Conservation (phyloP, 2,797 vertebrate species). For the Mormyrops attenuatus region DNA sequence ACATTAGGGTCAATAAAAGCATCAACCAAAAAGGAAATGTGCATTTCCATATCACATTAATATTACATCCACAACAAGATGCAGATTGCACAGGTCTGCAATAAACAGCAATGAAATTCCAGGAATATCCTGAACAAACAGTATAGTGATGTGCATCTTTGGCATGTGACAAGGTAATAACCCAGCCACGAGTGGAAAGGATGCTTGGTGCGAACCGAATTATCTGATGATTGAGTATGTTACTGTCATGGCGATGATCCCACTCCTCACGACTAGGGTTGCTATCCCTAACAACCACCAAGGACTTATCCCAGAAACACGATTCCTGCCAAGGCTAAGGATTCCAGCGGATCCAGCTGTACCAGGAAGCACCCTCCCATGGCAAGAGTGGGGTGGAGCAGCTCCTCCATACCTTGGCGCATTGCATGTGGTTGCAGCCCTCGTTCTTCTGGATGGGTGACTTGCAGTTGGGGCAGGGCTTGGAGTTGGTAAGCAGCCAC, state of each 20-base stretch:
- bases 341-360: neutral
- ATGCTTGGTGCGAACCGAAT: neutral
- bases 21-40: neutral
- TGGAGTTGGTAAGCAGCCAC: conserved; percentile 93
- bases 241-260: neutral
- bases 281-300: neutral
- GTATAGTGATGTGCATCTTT: neutral
- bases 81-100: neutral
- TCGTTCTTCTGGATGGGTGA: conserved; percentile 99
- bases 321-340: neutral
- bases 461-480: conserved; percentile 95
- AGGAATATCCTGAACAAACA: neutral
- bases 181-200: neutral
- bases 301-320: neutral
- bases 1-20: neutral
- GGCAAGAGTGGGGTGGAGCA: neutral
- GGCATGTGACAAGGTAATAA: neutral
- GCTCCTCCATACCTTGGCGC: conserved; percentile 72
- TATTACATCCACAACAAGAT: neutral
- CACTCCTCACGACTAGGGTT: neutral
- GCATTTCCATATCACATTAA: neutral
- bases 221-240: neutral
- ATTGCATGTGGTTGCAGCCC: conserved; percentile 99
- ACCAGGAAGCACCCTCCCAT: neutral
- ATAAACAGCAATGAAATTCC: neutral